Conservation (phyloP, 2,797 vertebrate species). For the Diplodus puntazzo region DNA sequence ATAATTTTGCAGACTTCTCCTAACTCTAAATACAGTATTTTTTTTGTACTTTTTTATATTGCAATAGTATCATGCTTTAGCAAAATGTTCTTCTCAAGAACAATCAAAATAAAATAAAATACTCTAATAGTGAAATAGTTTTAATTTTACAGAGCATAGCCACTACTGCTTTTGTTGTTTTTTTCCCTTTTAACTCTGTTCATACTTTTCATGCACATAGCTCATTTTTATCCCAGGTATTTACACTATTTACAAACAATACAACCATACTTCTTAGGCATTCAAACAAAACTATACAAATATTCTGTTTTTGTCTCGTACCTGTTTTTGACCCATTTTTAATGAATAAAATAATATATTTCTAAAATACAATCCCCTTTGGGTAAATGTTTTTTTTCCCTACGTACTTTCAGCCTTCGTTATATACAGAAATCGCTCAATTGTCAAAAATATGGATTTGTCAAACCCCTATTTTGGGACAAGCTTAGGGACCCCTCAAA, state of each 20-base stretch:
- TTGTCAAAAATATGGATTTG: conserved; percentile 99
- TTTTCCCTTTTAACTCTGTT: conserved; percentile 95
- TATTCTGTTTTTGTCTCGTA: conserved; percentile 98
- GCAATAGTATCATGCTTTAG: conserved; percentile 99
- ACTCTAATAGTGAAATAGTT: conserved; percentile 99
- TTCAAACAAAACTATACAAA: conserved; percentile 99
- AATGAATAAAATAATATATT: conserved; percentile 99
- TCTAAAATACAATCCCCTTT: conserved; percentile 98
- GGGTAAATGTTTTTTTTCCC: conserved; percentile 95
- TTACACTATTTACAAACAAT: conserved; percentile 99
- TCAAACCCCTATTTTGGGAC: conserved; percentile 95
- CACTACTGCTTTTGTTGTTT: conserved; percentile 99
- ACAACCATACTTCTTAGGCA: conserved; percentile 98
- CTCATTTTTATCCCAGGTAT: conserved; percentile 96
- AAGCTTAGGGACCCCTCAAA: conserved; percentile 94
- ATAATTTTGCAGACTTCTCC: conserved; percentile 94
- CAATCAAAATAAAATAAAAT: conserved; percentile 99
- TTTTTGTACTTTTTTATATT: conserved; percentile 87
- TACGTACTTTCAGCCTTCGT: conserved; percentile 93
- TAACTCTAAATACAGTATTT: conserved; percentile 98
- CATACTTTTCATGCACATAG: conserved; percentile 99
- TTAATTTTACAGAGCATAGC: conserved; percentile 99
- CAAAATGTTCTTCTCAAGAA: conserved; percentile 99
- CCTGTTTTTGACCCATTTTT: conserved; percentile 97
- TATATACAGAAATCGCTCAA: conserved; percentile 98